phyloP scores from a whole-genome alignment of 2,113 vertebrate species.

The human (Homo sapiens) region GRCh38 chrX:75552501-75553000 shows the following conservation, averaged over 20 bases:
- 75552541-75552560: constrained; percentile 58
- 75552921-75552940: constrained; percentile 60
- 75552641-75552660: constrained; percentile 5
- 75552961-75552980: constrained; percentile 76
- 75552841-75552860: constrained; percentile 61
- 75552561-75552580: constrained; percentile 72
- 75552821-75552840: constrained; percentile 58
- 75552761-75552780: constrained; percentile 65
- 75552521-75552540: constrained; percentile 70
- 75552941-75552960: constrained; percentile 77
- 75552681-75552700: constrained; percentile 62
- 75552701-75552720: constrained; percentile 65
- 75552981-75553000: constrained; percentile 79
- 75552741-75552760: constrained; percentile 68
- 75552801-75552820: constrained; percentile 61
- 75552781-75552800: constrained; percentile 70
- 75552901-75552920: constrained; percentile 68
- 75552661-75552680: constrained; percentile 70
- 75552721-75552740: constrained; percentile 55
- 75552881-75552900: constrained; percentile 53
- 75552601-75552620: constrained; percentile 60
- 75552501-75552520: constrained; percentile 63
- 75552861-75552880: constrained; percentile 61
- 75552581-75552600: constrained; percentile 59
- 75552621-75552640: constrained; percentile 57